Conservation (phyloP, 2,797 vertebrate species). For the Ctenochaetus hawaiiensis region DNA sequence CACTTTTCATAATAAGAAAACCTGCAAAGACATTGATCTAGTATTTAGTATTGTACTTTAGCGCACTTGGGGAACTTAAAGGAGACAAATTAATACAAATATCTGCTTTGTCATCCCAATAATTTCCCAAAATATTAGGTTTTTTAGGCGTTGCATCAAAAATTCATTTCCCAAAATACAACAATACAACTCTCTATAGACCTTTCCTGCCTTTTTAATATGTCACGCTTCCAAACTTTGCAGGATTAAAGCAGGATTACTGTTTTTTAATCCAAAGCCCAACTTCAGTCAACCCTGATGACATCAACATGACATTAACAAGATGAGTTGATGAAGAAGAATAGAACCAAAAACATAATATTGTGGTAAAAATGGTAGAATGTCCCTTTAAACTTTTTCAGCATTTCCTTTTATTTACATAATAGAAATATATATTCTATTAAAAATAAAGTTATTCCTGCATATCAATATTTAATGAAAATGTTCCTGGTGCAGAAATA, state of each 20-base stretch:
- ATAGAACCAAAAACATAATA: too few species aligned
- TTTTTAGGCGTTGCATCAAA: neutral
- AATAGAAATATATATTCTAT: neutral
- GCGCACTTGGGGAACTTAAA: neutral
- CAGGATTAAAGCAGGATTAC: too few species aligned
- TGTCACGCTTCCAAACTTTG: neutral
- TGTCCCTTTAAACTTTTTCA: neutral
- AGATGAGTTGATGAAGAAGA: neutral
- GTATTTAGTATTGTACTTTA: neutral
- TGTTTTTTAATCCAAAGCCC: too few species aligned
- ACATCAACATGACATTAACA: neutral
- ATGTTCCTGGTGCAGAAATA: neutral
- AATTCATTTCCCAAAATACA: slow-evolving; percentile 3
- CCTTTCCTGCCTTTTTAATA: neutral
- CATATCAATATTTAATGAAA: neutral
- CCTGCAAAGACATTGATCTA: neutral
- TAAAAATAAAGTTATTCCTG: neutral
- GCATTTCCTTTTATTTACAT: neutral
- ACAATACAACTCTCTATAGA: neutral
- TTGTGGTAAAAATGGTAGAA: neutral
- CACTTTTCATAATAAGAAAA: slow-evolving; percentile 6
- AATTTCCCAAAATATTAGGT: neutral
- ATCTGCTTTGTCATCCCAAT: neutral
- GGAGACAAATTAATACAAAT: neutral
- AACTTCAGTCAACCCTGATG: neutral